phyloP scores from a whole-genome alignment of 2,888 invertebrate genomes.

The Phyto melanocephala region DNA sequence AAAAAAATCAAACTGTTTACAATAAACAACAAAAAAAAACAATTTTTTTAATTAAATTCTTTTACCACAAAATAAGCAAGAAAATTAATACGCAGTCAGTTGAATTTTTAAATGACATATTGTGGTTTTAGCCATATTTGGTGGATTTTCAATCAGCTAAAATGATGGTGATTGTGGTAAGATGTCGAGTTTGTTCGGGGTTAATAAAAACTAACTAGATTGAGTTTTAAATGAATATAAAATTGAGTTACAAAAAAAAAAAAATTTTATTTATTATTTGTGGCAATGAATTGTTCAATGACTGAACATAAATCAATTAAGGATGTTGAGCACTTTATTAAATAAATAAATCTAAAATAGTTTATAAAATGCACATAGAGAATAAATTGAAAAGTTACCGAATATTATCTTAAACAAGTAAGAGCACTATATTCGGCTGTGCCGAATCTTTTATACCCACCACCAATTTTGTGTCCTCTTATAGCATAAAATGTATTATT shows the following conservation, averaged over 20 bases:
- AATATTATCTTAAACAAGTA: no score
- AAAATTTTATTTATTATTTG: background rate
- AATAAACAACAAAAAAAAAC: background rate
- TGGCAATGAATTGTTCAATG: slow-evolving; percentile 9
- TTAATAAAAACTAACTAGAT: slow-evolving; percentile 5
- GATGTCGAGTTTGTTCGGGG: slow-evolving; percentile 11
- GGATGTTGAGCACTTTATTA: no score
- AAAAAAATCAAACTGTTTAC: slow-evolving; percentile 9
- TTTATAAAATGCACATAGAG: no score
- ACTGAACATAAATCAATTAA: background rate
- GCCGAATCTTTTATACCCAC: no score
- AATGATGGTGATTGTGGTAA: slow-evolving; percentile 24
- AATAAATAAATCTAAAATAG: no score
- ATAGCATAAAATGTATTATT: no score
- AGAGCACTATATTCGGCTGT: no score
- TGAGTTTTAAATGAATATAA: slow-evolving; percentile 15
- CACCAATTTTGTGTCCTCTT: no score
- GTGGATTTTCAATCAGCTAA: slow-evolving; percentile 13
- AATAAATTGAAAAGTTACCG: no score
- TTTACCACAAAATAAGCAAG: slow-evolving; percentile 17
- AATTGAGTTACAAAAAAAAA: background rate
- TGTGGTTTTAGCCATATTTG: slow-evolving; percentile 58
- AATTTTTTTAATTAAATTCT: slow-evolving; percentile 47
- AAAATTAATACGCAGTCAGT: background rate
- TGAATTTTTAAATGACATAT: slow-evolving; percentile 34